Evolutionary conservation across 2,797 vertebrate species (phyloP), one percentile per base, ranked within the genome.

Genomic region (Coreius guichenoti): DNA sequence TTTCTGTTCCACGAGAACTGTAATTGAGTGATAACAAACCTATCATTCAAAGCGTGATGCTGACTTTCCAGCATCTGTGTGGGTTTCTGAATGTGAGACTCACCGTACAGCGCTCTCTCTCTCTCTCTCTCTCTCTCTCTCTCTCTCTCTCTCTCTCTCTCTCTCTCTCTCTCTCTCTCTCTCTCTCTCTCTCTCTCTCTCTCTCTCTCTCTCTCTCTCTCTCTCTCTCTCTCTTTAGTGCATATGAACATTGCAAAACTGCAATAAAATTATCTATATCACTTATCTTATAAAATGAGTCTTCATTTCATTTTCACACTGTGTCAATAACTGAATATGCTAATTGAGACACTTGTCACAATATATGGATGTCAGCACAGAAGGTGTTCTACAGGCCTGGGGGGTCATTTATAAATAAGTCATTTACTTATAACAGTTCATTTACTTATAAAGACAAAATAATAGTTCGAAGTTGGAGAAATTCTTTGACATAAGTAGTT

Each of bases 261-360:
- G 43, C 74, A 86, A 88, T 87, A 87, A 89, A 87, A 67, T 49
- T 0, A 81, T 74, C 33, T 79, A 61, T 73, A 73, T 74, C 74
- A 39, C 80, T 54, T 26, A 47, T 72, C 39, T 65, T 45, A 45
- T 39, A 75, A 31, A 74, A 58, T 8, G 56, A 80, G 61, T 86
- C 58, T 78, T 80, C 17, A 58, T 69, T 72, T 87, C 8, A 13
- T 87, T 84, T 86, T 19, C 23, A 33, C 31, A 17, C 19, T 3
- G 8, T 49, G 8, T 49, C 45, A 67, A n/a, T 49, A 39, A 49
- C 5, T 68, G 58, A 21, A 45, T 17, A 61, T 13, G 9, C 51
- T 45, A 4, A 70, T 58, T 85, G 67, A 81, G 61, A 65, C 81
- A 47, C 5, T 31, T 65, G 61, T 80, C 45, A 73, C 70, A 80